Evolutionary conservation across 2,888 invertebrate genomes (phyloP).

Genomic region (Drosophila kuntzei): DNA sequence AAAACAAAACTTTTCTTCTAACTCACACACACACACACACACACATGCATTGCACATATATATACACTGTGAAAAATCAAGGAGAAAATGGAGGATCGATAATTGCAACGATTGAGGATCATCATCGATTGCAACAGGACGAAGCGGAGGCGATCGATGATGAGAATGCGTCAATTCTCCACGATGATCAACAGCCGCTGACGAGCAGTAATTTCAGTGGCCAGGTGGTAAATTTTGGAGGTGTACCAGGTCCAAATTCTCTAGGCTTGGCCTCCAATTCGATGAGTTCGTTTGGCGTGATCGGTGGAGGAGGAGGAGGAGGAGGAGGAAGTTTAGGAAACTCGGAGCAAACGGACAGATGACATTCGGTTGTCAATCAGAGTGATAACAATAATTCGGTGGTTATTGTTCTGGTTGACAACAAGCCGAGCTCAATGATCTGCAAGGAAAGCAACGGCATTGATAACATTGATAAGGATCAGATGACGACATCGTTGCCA

Average conservation of each 20-base stretch:
- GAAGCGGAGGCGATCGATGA: conserved; percentile 83
- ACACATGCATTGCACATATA: conserved; percentile 39
- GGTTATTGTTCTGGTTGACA: conserved; percentile 85
- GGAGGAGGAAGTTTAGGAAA: conserved; percentile 19
- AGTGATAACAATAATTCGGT: conserved; percentile 85
- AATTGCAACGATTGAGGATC: conserved; percentile 82
- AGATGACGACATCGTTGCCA: conserved; percentile 48
- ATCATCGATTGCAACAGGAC: conserved; percentile 72
- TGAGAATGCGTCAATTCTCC: conserved; percentile 83
- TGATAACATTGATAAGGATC: conserved; percentile 63
- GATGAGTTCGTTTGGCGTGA: conserved; percentile 77
- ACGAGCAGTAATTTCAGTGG: conserved; percentile 81
- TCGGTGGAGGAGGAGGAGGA: too few species aligned
- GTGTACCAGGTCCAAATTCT: conserved; percentile 20
- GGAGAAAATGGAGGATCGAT: conserved; percentile 70
- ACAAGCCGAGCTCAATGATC: conserved; percentile 85
- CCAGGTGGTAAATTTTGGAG: conserved; percentile 25
- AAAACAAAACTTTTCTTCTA: conserved; percentile 48
- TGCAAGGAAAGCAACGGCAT: conserved; percentile 82
- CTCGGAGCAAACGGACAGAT: conserved; percentile 75
- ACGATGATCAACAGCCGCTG: conserved; percentile 84
- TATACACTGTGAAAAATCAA: conserved; percentile 33
- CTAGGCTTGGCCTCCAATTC: conserved; percentile 59
- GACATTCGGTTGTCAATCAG: conserved; percentile 85
- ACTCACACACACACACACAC: conserved; percentile 34